phyloP scores from a whole-genome alignment of 2,888 invertebrate genomes.

The Polydrusus tereticollis region DNA sequence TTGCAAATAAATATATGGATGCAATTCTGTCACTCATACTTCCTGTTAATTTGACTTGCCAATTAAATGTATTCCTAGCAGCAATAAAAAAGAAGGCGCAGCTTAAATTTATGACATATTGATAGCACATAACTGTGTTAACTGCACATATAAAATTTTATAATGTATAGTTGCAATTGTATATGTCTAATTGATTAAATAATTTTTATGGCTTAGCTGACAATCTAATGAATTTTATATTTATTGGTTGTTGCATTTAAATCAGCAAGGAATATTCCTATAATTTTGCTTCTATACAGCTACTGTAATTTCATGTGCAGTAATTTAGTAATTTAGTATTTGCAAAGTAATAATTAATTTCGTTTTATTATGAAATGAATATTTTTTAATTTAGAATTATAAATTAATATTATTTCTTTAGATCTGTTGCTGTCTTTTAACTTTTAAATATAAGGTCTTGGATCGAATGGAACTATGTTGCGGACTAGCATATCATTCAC shows the following conservation, averaged over 20 bases:
- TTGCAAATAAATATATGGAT: too few species aligned
- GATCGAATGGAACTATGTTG: too few species aligned
- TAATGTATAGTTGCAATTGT: conserved; percentile 8
- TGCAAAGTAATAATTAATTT: too few species aligned
- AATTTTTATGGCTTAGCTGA: conserved; percentile 29
- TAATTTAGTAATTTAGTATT: background rate
- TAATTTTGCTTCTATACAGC: background rate
- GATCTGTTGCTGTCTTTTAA: too few species aligned
- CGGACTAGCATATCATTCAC: too few species aligned
- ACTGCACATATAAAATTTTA: background rate
- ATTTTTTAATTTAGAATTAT: too few species aligned
- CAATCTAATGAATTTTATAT: conserved; percentile 35
- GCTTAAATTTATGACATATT: background rate
- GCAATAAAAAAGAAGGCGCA: background rate
- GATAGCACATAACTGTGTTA: background rate
- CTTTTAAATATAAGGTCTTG: too few species aligned
- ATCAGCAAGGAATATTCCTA: conserved; percentile 25
- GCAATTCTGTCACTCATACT: background rate
- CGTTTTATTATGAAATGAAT: too few species aligned
- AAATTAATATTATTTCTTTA: too few species aligned
- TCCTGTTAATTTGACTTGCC: conserved; percentile 11
- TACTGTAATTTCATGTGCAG: background rate
- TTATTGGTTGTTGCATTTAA: conserved; percentile 25
- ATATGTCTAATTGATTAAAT: conserved; percentile 27
- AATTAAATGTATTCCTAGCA: background rate